Evolutionary conservation across 2,888 invertebrate genomes (phyloP), one percentile per base, ranked within the genome.

Genomic region (Cheiracanthium punctorium): DNA sequence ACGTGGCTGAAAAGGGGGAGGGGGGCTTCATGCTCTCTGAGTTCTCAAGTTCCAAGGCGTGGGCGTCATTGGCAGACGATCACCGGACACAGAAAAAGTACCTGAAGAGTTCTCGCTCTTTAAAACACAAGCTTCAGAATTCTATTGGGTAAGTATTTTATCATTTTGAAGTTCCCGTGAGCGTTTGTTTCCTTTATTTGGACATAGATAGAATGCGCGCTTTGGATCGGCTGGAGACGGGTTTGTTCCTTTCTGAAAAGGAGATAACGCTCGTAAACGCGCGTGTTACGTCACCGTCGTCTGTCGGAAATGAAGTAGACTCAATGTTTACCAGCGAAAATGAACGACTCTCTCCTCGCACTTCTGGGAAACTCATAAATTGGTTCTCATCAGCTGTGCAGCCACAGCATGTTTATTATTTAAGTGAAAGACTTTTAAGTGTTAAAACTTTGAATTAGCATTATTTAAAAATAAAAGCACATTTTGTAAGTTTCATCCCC

Each of bases 11-110:
- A 58, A 58, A 17, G 58, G 24, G 58, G 58, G 58, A 17, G 58
- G 24, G 58, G 58, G 58, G 37, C 7, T 24, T 48, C 48, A 7
- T n/a, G 14, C 7, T 7, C 2, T 48, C 58, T 58, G 33, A 76
- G 17, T 28, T 67, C 74, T 69, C 81, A 43, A 70, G 64, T 82
- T 76, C 17, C 64, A 20, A 4, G 30, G 84, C 84, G 84, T 84
- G 79, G 84, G 84, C 65, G 84, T 76, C 41, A 69, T 33, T n/a
- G 20, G 29, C 32, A 30, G 14, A 24, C 37, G 30, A 79, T 30
- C 32, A 37, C 73, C 79, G 84, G 84, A 84, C 84, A 69, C 67
- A 33, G 32, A 17, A 33, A 33, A 32, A 33, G 29, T n/a, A 58
- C 58, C 12, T 58, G 12, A 58, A 33, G 33, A 30, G 20, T 69